These are phyloP conservation scores for Amniataba percoides DNA, from an alignment of 2,797 vertebrate species.

Conservation along the genomic window DNA sequence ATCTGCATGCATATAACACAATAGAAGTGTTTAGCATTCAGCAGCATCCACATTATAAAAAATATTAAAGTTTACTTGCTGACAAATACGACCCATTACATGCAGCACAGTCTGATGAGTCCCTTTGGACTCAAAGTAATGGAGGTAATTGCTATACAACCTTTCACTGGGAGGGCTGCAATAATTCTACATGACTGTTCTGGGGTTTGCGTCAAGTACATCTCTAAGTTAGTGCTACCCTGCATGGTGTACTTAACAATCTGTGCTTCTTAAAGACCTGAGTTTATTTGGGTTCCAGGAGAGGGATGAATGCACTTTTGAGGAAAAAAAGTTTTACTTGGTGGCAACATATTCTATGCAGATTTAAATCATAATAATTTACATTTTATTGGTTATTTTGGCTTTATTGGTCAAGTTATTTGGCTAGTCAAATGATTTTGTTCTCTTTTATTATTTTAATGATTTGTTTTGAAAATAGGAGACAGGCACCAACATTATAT, in stretches of 20 bases:
- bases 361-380: background rate
- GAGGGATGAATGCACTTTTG: slow-evolving; percentile 6
- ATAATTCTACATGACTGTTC: slow-evolving; percentile 28
- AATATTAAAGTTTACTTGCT: slow-evolving; percentile 5
- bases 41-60: background rate
- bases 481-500: background rate
- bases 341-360: background rate
- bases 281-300: slow-evolving; percentile 7
- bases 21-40: background rate
- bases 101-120: slow-evolving; percentile 6
- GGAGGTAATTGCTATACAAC: background rate
- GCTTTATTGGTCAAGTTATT: no score
- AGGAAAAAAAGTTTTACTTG: background rate
- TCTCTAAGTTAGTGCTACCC: slow-evolving; percentile 1
- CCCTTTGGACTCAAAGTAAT: slow-evolving; percentile 28
- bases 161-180: slow-evolving; percentile 21
- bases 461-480: background rate
- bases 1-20: background rate
- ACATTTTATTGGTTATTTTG: background rate
- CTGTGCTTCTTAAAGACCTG: slow-evolving; percentile 23
- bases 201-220: slow-evolving; percentile 22
- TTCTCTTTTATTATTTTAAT: background rate
- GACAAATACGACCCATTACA: slow-evolving; percentile 24
- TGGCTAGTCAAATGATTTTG: background rate
- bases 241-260: slow-evolving; percentile 26